A percentile compares a stretch with the other conserved stretches of the same genome.
These are phyloP conservation scores for Actinia tenebrosa DNA, from an alignment of 64 coral and sea anemone genomes.

Conservation along the genomic window DNA sequence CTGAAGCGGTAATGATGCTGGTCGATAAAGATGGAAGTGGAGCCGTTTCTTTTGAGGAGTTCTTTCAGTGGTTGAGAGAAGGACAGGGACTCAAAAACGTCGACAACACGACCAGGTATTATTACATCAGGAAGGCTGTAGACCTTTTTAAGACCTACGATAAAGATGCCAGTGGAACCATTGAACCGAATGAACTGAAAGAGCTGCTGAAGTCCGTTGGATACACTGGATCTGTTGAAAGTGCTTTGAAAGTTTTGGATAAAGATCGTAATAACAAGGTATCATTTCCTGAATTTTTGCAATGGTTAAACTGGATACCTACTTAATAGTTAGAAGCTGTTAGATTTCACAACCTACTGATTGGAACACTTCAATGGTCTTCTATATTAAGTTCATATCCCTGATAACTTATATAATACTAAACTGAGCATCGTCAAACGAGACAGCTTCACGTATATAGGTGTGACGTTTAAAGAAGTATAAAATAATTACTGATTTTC, in stretches of 20 bases:
- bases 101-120: conserved; percentile 50
- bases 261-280: conserved; percentile 77
- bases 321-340: not conserved
- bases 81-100: conserved; percentile 48
- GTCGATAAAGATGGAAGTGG: conserved; percentile 85
- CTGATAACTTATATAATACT: too few species aligned
- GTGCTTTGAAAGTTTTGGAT: conserved; percentile 57
- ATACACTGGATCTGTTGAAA: conserved; percentile 31
- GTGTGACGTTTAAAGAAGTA: too few species aligned
- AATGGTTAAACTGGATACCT: conserved; percentile 86
- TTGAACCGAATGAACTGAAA: conserved; percentile 69
- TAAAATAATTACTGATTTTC: too few species aligned
- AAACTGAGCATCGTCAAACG: too few species aligned
- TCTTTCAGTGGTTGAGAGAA: conserved; percentile 54
- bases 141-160: conserved; percentile 89
- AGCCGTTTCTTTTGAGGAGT: conserved; percentile 61
- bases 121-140: conserved; percentile 59
- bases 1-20: conserved; percentile 42
- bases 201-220: conserved; percentile 36
- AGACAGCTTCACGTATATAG: too few species aligned
- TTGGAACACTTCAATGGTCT: too few species aligned
- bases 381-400: too few species aligned
- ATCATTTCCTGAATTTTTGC: conserved; percentile 84
- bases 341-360: not conserved
- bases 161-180: conserved; percentile 67